Evolutionary conservation across 2,888 invertebrate species (phyloP), one percentile per base, ranked within the genome.

Genomic region (Hypena proboscidalis): DNA sequence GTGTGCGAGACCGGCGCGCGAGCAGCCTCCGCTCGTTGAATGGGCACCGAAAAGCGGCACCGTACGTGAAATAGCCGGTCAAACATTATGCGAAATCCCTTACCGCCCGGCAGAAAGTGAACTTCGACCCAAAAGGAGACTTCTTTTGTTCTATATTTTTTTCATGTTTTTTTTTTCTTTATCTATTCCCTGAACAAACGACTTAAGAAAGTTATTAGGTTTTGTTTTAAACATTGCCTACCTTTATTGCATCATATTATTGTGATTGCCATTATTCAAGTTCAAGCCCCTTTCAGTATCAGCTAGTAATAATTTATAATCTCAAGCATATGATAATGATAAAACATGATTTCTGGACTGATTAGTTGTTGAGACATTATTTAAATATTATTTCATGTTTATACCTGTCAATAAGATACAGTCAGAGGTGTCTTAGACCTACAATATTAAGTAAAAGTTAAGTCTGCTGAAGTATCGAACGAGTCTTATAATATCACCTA

Each of bases 1-100:
- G 80, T 78, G 80, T 78, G 78, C 77, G 80, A 77, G 83, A 83
- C 85, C 67, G 86, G 84, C 89, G 87, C 91, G 86, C 88, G 90
- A 77, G 87, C 86, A 89, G 85, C 87, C 87, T 88, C 77, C 84
- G 72, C 79, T 77, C 83, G 85, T 84, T 90, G 92, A 92, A 92
- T 92, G 92, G 85, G 76, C 85, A 76, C 90, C 90, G 72, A 91
- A 90, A 89, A 85, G 87, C 85, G 82, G 86, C 83, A 83, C 88
- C 75, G 85, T 85, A 88, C 82, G 85, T 90, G 80, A 90, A 90
- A 90, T 90, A 90, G 87, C 82, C 86, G 80, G 81, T 81, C 85
- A 83, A 86, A 83, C 76, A 80, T 81, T 86, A 86, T 78, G 90
- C 90, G 88, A 90, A 90, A 90, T 85, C 90, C 89, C 85, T 88